A percentile compares a stretch with the other conserved stretches of the same genome.
Conservation (phyloP, 1,140 invertebrate species). For the Lysiphlebus fabarum region DNA sequence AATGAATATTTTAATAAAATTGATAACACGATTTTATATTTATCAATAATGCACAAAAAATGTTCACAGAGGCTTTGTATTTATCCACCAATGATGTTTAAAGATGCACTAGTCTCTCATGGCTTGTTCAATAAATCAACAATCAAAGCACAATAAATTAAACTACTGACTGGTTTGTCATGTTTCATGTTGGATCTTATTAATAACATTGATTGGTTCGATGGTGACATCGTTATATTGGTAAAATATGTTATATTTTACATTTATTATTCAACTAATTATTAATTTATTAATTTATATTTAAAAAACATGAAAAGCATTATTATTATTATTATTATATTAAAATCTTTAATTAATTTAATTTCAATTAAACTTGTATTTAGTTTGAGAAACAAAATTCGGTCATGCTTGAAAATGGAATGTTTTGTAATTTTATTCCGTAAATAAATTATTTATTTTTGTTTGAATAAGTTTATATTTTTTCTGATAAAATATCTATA, state of each 20-base stretch:
- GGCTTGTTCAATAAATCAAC: too few relatives aligned
- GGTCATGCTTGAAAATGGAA: too few relatives aligned
- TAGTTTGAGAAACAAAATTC: too few relatives aligned
- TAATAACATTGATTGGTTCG: constrained; percentile 21
- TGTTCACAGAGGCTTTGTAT: constrained; percentile 54
- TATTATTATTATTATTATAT: too few relatives aligned
- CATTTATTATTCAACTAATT: too few relatives aligned
- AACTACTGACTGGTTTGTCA: constrained; percentile 48
- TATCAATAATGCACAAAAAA: constrained; percentile 45
- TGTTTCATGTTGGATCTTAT: constrained; percentile 51
- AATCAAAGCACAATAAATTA: constrained; percentile 27
- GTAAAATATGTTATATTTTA: too few relatives aligned
- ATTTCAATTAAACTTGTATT: too few relatives aligned
- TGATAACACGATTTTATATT: constrained; percentile 38
- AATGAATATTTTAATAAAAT: background rate
- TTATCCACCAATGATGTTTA: constrained; percentile 44
- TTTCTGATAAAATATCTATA: too few relatives aligned
- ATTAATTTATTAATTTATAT: background rate
- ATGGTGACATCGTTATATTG: background rate
- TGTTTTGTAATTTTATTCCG: too few relatives aligned
- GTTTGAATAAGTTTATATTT: too few relatives aligned
- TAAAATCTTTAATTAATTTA: too few relatives aligned
- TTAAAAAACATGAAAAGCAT: background rate
- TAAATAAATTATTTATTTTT: too few relatives aligned
- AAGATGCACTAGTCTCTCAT: constrained; percentile 29